Percentiles rank a stretch among this genome's conserved stretches.
Evolutionary conservation across 2,888 invertebrate genomes (phyloP).

Genomic region (Mythimna lalbum): DNA sequence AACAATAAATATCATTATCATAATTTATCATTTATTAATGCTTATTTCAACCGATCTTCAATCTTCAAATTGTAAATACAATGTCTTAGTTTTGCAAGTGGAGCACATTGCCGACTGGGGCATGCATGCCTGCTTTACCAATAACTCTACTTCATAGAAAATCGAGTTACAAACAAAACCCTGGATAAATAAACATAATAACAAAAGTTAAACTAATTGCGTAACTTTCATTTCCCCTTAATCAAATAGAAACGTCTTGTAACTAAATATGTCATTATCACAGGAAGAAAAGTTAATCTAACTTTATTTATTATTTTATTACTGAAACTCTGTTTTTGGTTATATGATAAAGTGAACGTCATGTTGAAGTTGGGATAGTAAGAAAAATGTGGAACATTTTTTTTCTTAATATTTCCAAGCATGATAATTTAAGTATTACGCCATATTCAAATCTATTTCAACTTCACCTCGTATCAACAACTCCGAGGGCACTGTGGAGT

Average conservation of each 20-base stretch:
- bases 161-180: slow-evolving; percentile 1
- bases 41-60: too few relatives aligned
- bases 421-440: too few relatives aligned
- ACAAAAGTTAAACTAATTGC: slow-evolving; percentile 39
- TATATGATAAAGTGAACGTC: slow-evolving; percentile 24
- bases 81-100: too few relatives aligned
- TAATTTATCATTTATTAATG: too few relatives aligned
- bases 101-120: too few relatives aligned
- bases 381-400: not conserved
- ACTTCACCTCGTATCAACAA: too few relatives aligned
- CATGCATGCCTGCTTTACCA: too few relatives aligned
- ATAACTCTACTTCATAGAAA: not conserved
- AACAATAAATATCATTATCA: too few relatives aligned
- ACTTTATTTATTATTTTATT: slow-evolving; percentile 55
- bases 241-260: slow-evolving; percentile 50
- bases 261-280: slow-evolving; percentile 52
- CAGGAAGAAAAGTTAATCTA: slow-evolving; percentile 49
- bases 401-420: not conserved
- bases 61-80: too few relatives aligned
- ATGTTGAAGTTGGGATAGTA: not conserved
- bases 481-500: too few relatives aligned
- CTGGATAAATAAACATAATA: slow-evolving; percentile 28
- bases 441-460: too few relatives aligned
- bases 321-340: slow-evolving; percentile 44
- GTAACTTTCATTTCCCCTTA: slow-evolving; percentile 41